These are phyloP conservation scores for Pleuronectes platessa DNA, from an alignment of 2,113 vertebrate species.

Conservation along the genomic window DNA sequence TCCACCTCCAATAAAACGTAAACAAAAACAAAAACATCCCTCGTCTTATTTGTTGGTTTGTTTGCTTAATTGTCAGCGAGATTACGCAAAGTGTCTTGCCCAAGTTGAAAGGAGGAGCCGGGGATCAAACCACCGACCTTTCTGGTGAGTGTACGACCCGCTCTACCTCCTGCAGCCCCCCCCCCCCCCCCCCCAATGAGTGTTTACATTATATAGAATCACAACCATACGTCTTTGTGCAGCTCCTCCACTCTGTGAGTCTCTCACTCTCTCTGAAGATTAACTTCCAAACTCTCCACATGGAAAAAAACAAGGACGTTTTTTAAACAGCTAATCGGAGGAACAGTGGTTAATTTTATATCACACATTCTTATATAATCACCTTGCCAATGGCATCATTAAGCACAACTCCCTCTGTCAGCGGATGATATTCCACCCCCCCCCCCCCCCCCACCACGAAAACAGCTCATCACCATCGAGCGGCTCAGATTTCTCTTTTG, in stretches of 20 bases:
- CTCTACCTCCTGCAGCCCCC: background rate
- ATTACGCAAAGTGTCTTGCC: too few species aligned
- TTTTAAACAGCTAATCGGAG: slow-evolving; percentile 26
- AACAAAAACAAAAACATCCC: too few species aligned
- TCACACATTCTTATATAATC: slow-evolving; percentile 39
- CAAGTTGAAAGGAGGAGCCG: too few species aligned
- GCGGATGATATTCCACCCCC: slow-evolving; percentile 30
- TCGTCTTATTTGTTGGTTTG: too few species aligned
- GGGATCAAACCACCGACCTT: too few species aligned
- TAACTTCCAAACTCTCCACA: slow-evolving; percentile 25
- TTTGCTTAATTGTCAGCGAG: too few species aligned
- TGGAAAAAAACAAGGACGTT: slow-evolving; percentile 3
- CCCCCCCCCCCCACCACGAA: background rate
- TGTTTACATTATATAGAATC: too few species aligned
- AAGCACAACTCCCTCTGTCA: slow-evolving; percentile 43
- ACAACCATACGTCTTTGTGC: background rate
- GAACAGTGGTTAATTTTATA: slow-evolving; percentile 46
- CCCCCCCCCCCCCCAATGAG: too few species aligned
- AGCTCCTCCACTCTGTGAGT: background rate
- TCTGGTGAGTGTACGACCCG: background rate
- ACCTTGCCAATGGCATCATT: slow-evolving; percentile 51
- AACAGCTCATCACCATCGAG: slow-evolving; percentile 40
- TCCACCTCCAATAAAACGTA: too few species aligned
- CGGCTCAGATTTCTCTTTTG: slow-evolving; percentile 39
- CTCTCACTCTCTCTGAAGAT: slow-evolving; percentile 17